These are phyloP conservation scores for Muscicapa striata DNA, from an alignment of 2,797 vertebrate genomes.

Conservation along the genomic window DNA sequence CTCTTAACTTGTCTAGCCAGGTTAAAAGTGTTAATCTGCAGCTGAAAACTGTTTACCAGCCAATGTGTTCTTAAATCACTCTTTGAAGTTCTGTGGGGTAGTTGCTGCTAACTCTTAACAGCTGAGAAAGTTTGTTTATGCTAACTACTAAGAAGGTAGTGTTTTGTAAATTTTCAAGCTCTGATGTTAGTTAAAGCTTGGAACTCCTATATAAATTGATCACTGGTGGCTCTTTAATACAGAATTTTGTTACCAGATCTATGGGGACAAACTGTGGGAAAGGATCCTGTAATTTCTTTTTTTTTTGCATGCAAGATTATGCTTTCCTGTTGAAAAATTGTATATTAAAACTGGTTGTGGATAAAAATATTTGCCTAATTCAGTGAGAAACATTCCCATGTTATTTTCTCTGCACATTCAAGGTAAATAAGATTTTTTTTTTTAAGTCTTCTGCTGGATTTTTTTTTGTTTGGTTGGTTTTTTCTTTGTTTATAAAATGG, in stretches of 20 bases:
- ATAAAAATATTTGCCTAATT: neutral
- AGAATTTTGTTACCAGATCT: constrained; percentile 27
- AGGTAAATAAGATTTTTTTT: neutral
- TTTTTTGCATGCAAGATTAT: neutral
- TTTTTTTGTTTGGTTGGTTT: neutral
- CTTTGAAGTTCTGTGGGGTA: neutral
- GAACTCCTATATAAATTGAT: neutral
- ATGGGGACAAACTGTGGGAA: constrained; percentile 31
- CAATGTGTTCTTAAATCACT: neutral
- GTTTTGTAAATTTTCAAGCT: neutral
- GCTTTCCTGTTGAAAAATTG: constrained; percentile 17
- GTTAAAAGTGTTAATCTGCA: neutral
- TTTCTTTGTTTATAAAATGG: neutral
- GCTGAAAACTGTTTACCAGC: neutral
- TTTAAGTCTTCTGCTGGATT: neutral
- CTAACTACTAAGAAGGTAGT: neutral
- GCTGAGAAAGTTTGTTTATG: neutral
- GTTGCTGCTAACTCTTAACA: neutral
- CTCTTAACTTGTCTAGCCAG: neutral
- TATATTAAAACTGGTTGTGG: neutral
- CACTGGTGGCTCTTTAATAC: neutral
- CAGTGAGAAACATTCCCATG: neutral
- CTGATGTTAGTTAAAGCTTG: neutral
- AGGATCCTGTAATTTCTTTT: constrained; percentile 19
- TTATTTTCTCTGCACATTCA: neutral